Base-by-base conservation (phyloP, 2,888 invertebrate species). In the Pterostichus niger region DNA sequence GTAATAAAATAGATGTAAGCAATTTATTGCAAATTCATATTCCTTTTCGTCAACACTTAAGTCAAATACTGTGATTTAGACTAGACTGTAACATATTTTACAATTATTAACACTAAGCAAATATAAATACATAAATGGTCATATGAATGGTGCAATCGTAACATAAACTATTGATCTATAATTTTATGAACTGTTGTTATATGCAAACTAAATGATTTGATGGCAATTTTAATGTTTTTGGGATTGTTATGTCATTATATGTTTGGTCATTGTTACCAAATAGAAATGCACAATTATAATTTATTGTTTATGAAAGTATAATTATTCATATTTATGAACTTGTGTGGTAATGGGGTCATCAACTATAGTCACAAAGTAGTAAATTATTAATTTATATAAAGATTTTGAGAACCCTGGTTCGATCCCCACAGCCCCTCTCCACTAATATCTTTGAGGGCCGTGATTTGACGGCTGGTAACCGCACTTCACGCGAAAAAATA, bases 81-180 rank as follows among this genome's bases (percentile, higher is more conserved):
- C 31, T n/a, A 24, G 35, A 44, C 44, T 44, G 44, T 59, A 44
- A 46, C 49, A 49, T 79, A 79, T 79, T 44, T 61, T 64, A 79
- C 64, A 61, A 79, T 61, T 79, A 79, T 78, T 6, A 61, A 59
- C 78, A 61, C 52, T 78, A 79, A 64, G 78, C 49, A 79, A 79
- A 79, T 79, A 31, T 33, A 35, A 33, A 59, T 59, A 44, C 44
- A 61, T 79, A 61, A 49, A 46, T 24, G 59, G 61, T 31, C 61
- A 46, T 64, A 79, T 64, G 33, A 64, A 64, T 64, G 13, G 13
- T 13, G 64, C 33, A 31, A 64, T 64, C 24, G 7, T 6, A 11
- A 33, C 13, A 64, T 64, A 64, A 64, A 64, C 64, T 64, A 64
- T 64, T 35, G 64, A 64, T 64, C 35, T 35, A 13, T 6, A n/a